Percentiles rank a stretch among this genome's conserved stretches.
These are phyloP conservation scores for Elephas maximus DNA, from an alignment of 2,113 vertebrate species.

Conservation along the genomic window DNA sequence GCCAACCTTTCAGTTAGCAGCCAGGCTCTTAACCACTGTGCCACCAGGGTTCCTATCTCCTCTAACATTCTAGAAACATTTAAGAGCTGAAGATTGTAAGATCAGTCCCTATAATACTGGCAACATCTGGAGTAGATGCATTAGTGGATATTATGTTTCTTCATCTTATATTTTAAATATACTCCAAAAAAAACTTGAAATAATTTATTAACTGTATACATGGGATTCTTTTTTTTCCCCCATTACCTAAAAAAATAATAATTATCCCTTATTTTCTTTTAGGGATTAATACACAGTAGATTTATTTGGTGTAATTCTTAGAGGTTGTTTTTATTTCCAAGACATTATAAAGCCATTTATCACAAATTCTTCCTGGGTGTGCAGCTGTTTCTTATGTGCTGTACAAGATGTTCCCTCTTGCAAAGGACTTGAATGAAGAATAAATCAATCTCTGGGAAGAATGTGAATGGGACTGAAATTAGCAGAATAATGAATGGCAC, in stretches of 20 bases:
- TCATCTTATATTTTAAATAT: slow-evolving; percentile 36
- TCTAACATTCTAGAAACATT: background rate
- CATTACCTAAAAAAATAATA: background rate
- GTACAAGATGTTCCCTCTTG: background rate
- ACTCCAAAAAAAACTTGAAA: background rate
- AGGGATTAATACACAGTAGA: background rate
- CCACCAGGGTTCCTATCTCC: background rate
- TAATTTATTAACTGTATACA: background rate
- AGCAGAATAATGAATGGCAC: background rate
- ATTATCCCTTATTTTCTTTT: slow-evolving; percentile 32
- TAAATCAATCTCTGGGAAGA: slow-evolving; percentile 6
- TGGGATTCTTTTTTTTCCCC: background rate
- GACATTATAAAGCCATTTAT: slow-evolving; percentile 11
- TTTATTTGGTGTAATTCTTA: slow-evolving; percentile 16
- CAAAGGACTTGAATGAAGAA: background rate
- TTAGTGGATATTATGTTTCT: background rate
- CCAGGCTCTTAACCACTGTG: no score
- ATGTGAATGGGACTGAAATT: background rate
- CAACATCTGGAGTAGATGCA: background rate
- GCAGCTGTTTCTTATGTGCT: background rate
- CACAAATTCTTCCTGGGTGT: background rate
- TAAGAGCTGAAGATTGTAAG: background rate
- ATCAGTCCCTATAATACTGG: background rate
- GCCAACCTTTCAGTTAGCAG: no score
- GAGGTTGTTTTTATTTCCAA: background rate